Base-by-base conservation (phyloP, 2,113 vertebrate genomes). In the Felis chaus region DNA sequence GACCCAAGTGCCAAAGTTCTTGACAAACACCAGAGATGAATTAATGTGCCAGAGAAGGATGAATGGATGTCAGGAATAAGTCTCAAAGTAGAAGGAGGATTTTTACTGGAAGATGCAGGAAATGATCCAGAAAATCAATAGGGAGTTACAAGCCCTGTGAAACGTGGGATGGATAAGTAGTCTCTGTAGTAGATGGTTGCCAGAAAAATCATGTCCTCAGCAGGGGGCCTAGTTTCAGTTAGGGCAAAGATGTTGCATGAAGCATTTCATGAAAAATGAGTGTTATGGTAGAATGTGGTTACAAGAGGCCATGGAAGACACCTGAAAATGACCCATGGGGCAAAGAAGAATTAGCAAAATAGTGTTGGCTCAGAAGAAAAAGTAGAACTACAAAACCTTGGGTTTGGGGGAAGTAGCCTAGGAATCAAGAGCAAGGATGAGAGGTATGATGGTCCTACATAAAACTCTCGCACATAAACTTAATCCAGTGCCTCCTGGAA, bases 71-170 rank as follows among this genome's bases (percentile, higher is more conserved):
- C 55, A 61, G 39, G 41, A 81, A 55, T 69, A 63, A 91, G 55
- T 57, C 41, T 66, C 63, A 45, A 86, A 65, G 29, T 71, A 94
- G 5, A 45, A 82, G 73, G 5, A 63, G 12, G 3, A 41, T 29
- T 63, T 88, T 81, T 94, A 83, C n/a, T 85, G 48, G 55, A 83
- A 91, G 29, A 87, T 36, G 19, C 11, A 74, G 39, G 25, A 63
- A 96, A 95, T 48, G 36, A 50, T 36, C 76, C n/a, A 82, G 82
- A 93, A 97, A 92, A 74, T 66, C n/a, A 85, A 55, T 15, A 91
- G 73, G 36, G 2, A 93, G 71, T 7, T 29, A 39, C 4, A 76
- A 68, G 33, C 25, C 12, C 36, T 68, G 29, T 48, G 76, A 76
- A 55, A 76, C 13, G 45, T 2, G 7, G 27, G 25, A 25, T 33